Base-by-base conservation (phyloP, 2,113 vertebrate genomes). In the Calidris pygmaea region DNA sequence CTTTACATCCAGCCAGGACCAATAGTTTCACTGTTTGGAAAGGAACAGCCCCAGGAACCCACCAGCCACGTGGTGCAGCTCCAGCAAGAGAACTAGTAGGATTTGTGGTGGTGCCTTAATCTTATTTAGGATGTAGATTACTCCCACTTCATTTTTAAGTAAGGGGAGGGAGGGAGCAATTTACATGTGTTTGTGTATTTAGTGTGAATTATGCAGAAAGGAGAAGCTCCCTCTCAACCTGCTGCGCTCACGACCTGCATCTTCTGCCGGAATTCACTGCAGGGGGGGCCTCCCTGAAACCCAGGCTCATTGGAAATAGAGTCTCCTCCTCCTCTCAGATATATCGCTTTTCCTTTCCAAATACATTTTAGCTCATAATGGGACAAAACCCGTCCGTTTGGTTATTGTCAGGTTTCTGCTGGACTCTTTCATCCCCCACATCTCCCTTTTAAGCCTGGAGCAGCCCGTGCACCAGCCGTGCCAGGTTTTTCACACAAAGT, bases 251-350 rank as follows among this genome's bases (percentile, higher is more conserved):
- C 30, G 21, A 24, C 16, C 76, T 67, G 79, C 14, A 1, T 30
- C 22, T 59, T 10, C 34, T 56, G 32, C 60, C 9, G n/a, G 43
- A 52, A 11, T 22, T 68, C 41, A 2, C 26, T 34, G 52, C 10
- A 12, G 39, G 12, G 50, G 47, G 22, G 23, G 13, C 34, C 12
- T 59, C 37, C 6, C 3, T 53, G 1, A 9, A 19, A 34, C 3
- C 26, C 26, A 12, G 47, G 30, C 6, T 10, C 8, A 1, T n/a
- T 13, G 6, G 0, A n/a, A 75, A 11, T 2, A 66, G 26, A 45
- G 24, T 35, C 26, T 73, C 19, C 29, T 67, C 7, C n/a, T 32
- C 6, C 35, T 29, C 37, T 37, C 60, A 55, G 20, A 8, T 11
- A 1, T 1, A 18, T 19, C 27, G 5, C 6, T 19, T 48, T 4